Evolutionary conservation across 2,888 invertebrate species (phyloP).

Genomic region (Lasioglossum morio): DNA sequence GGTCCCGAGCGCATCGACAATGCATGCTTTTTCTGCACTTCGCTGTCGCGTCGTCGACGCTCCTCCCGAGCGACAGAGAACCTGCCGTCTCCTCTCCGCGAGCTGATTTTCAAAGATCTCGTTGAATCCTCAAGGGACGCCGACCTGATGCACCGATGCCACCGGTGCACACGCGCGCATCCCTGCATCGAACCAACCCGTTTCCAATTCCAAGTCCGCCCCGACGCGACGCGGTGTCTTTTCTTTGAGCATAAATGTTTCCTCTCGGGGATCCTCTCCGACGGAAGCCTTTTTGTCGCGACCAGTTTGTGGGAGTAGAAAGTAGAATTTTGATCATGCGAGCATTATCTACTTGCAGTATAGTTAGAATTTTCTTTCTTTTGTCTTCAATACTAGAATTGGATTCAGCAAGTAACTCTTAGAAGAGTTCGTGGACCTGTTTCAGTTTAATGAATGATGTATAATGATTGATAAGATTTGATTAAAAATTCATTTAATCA

Average conservation of each 20-base stretch:
- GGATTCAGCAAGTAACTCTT: no score
- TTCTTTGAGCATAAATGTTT: constrained; percentile 25
- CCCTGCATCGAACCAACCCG: not conserved
- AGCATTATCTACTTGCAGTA: not conserved
- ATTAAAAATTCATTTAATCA: not conserved
- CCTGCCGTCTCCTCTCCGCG: constrained; percentile 20
- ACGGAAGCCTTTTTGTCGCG: not conserved
- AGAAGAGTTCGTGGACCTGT: no score
- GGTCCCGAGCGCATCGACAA: constrained; percentile 67
- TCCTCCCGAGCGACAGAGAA: not conserved
- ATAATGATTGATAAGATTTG: no score
- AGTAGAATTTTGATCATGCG: not conserved
- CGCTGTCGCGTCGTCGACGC: constrained; percentile 29
- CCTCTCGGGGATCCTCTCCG: not conserved
- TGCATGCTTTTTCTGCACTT: constrained; percentile 64
- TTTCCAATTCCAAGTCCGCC: not conserved
- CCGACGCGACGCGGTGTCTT: not conserved
- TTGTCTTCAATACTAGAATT: no score
- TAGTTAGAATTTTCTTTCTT: no score
- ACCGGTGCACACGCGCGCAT: not conserved
- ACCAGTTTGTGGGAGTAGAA: not conserved
- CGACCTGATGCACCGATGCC: constrained; percentile 31
- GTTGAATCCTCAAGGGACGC: constrained; percentile 50
- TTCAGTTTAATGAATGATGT: no score
- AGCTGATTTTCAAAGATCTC: constrained; percentile 59